Percentiles rank a stretch among this genome's conserved stretches.
phyloP scores from a whole-genome alignment of 92 coral and sea anemone genomes.

The Porites divaricata region DNA sequence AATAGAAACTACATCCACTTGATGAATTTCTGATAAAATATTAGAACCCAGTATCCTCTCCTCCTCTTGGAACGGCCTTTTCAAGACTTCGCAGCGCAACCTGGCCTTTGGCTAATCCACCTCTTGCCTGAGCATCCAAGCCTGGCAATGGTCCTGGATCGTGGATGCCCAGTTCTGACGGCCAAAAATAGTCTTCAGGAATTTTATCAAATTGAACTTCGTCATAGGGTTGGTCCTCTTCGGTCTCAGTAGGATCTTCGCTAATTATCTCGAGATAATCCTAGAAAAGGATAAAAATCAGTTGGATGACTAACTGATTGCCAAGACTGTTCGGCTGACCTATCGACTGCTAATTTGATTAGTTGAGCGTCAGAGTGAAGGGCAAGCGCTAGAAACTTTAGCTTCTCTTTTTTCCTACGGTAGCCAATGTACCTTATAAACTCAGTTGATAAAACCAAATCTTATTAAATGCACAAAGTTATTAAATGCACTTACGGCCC shows the following conservation, averaged over 20 bases:
- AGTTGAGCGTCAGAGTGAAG: no score
- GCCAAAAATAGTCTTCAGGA: slow-evolving; percentile 1
- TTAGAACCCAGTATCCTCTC: background rate
- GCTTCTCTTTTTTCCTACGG: no score
- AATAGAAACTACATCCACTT: no score
- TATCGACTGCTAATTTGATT: no score
- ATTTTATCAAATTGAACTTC: background rate
- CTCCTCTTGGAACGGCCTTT: background rate
- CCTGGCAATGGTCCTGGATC: background rate
- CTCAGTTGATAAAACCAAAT: no score
- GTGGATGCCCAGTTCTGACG: background rate
- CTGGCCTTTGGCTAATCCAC: background rate
- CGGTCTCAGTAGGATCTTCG: background rate
- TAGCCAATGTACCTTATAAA: no score
- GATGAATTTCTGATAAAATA: background rate
- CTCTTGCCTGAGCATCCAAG: background rate
- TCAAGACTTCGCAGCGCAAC: background rate
- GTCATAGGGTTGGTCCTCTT: slow-evolving; percentile 11
- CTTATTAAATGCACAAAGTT: no score
- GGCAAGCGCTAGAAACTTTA: no score
- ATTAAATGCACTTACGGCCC: slow-evolving; percentile 45
- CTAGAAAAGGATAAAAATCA: background rate
- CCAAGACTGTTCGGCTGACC: background rate
- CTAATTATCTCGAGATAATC: slow-evolving; percentile 12
- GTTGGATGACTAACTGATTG: background rate